phyloP scores from a whole-genome alignment of 2,888 invertebrate genomes.

The Melitaea athalia region DNA sequence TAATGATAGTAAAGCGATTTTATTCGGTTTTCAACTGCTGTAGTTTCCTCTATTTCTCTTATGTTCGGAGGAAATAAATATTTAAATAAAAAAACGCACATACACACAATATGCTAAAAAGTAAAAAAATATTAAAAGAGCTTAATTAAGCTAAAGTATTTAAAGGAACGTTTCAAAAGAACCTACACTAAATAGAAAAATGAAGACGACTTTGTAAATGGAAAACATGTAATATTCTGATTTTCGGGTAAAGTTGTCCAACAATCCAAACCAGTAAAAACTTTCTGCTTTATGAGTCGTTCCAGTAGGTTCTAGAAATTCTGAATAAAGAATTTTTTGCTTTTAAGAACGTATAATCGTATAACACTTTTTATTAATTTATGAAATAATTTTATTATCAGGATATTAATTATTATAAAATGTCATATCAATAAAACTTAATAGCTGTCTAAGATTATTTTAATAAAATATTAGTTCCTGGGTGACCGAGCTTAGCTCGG shows the following conservation, averaged over 20 bases:
- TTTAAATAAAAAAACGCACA: neutral
- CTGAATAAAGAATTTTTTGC: neutral
- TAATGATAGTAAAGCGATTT: slow-evolving; percentile 4
- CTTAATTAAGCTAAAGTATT: neutral
- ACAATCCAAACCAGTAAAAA: neutral
- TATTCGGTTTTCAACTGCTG: neutral
- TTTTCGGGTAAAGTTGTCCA: neutral
- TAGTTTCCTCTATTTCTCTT: slow-evolving; percentile 1
- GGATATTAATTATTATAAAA: no score
- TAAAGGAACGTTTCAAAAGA: neutral
- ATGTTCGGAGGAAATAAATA: neutral
- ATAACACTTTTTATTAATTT: no score
- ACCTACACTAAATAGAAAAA: neutral
- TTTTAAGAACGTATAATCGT: no score
- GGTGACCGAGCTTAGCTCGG: no score
- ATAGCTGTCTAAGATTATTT: no score
- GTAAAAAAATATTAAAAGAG: neutral
- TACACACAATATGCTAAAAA: neutral
- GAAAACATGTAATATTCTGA: neutral
- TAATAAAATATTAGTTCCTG: no score
- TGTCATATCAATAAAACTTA: no score
- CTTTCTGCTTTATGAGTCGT: neutral
- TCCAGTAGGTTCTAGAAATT: neutral
- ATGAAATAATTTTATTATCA: no score
- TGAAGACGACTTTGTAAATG: neutral